phyloP scores from a whole-genome alignment of 1,140 invertebrate genomes.

The Drosophila tropicalis region DNA sequence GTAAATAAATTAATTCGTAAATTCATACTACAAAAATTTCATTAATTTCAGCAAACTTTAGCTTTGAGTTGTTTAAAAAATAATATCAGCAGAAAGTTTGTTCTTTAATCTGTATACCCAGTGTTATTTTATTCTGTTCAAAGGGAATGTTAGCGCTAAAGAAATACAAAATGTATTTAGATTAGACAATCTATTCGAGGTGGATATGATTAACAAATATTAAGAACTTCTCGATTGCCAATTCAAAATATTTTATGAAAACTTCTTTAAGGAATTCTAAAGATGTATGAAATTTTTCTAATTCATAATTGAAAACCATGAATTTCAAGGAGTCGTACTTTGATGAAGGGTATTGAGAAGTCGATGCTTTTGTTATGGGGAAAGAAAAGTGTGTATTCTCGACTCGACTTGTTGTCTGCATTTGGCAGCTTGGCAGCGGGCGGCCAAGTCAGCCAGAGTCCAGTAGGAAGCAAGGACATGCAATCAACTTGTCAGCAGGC shows the following conservation, averaged over 20 bases:
- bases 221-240: no score
- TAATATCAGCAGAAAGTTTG: not conserved
- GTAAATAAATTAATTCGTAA: not conserved
- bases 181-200: no score
- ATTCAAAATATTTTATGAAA: no score
- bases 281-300: no score
- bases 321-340: no score
- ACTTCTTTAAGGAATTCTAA: no score
- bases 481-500: constrained; percentile 70
- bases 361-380: not conserved
- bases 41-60: constrained; percentile 4
- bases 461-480: constrained; percentile 42
- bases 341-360: not conserved
- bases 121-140: not conserved
- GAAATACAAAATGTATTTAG: no score
- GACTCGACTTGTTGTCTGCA: constrained; percentile 46
- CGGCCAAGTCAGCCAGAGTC: not conserved
- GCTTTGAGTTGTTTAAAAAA: no score
- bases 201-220: no score
- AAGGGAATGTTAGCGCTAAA: not conserved
- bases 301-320: no score
- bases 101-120: not conserved
- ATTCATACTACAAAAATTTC: no score
- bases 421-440: constrained; percentile 42
- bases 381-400: constrained; percentile 6